A percentile compares a stretch with the other conserved stretches of the same genome.
phyloP scores from a whole-genome alignment of 2,797 vertebrate species.

The Scomberomorus guttatus region DNA sequence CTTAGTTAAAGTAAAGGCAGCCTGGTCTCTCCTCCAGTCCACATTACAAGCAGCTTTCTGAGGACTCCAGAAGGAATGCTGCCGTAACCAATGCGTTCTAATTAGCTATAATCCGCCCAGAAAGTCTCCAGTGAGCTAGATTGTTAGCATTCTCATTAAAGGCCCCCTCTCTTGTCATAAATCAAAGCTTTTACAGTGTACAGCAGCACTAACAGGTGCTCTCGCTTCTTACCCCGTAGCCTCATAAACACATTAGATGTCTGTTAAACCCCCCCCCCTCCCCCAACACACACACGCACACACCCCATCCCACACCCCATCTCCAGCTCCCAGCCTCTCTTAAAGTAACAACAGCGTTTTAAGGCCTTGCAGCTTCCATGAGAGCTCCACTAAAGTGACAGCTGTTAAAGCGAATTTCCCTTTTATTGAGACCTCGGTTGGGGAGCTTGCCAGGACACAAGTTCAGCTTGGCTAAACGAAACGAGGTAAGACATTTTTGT shows the following conservation, averaged over 20 bases:
- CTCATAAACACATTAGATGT: slow-evolving; percentile 81
- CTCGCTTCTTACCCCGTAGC: slow-evolving; percentile 67
- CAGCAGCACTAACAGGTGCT: slow-evolving; percentile 78
- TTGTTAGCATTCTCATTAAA: slow-evolving; percentile 86
- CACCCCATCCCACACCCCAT: slow-evolving; percentile 13
- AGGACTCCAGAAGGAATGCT: slow-evolving; percentile 81
- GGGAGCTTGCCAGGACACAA: slow-evolving; percentile 74
- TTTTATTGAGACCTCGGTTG: slow-evolving; percentile 78
- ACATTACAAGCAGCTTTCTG: slow-evolving; percentile 76
- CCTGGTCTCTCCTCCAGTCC: slow-evolving; percentile 70
- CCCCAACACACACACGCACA: neutral
- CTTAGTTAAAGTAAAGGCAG: slow-evolving; percentile 71
- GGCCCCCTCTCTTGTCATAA: slow-evolving; percentile 82
- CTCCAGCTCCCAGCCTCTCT: slow-evolving; percentile 63
- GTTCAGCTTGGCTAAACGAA: slow-evolving; percentile 75
- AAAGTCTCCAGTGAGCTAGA: slow-evolving; percentile 83
- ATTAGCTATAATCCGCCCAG: slow-evolving; percentile 85
- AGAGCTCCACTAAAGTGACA: slow-evolving; percentile 80
- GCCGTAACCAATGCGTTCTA: slow-evolving; percentile 85
- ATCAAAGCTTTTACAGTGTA: slow-evolving; percentile 81
- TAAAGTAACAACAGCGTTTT: slow-evolving; percentile 76
- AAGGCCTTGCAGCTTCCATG: slow-evolving; percentile 74
- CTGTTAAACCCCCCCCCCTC: slow-evolving; percentile 49
- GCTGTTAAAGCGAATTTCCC: slow-evolving; percentile 81
- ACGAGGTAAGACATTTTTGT: slow-evolving; percentile 76